phyloP scores from a whole-genome alignment of 2,888 invertebrate species.

The Neoitamus cyanurus region DNA sequence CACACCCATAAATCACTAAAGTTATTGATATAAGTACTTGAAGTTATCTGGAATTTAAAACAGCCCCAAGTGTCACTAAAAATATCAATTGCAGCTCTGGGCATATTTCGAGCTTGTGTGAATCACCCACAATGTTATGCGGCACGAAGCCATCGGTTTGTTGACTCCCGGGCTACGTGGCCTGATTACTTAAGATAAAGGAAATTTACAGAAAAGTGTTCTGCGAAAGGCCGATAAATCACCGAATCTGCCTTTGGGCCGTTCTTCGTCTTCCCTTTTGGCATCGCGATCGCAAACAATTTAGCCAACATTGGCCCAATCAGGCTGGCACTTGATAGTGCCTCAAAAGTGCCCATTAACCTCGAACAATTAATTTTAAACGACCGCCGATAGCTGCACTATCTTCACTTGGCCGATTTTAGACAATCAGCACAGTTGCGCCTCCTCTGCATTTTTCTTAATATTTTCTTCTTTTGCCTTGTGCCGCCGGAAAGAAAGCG shows the following conservation, averaged over 20 bases:
- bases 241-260: background rate
- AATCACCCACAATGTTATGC: background rate
- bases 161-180: slow-evolving; percentile 17
- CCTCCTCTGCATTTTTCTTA: background rate
- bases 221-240: background rate
- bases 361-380: slow-evolving; percentile 16
- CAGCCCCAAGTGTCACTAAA: background rate
- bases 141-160: background rate
- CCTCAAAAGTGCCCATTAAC: background rate
- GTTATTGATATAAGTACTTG: background rate
- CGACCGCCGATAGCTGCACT: background rate
- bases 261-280: background rate
- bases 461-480: background rate
- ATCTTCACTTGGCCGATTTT: slow-evolving; percentile 15
- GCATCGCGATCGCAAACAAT: background rate
- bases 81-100: background rate
- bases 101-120: background rate
- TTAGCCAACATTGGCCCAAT: background rate
- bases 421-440: background rate
- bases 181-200: slow-evolving; percentile 3
- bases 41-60: background rate
- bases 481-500: background rate
- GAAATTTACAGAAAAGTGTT: background rate
- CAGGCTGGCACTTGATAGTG: background rate
- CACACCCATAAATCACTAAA: background rate